Evolutionary conservation across 2,888 invertebrate species (phyloP).

Genomic region (Horisme vitalbata): DNA sequence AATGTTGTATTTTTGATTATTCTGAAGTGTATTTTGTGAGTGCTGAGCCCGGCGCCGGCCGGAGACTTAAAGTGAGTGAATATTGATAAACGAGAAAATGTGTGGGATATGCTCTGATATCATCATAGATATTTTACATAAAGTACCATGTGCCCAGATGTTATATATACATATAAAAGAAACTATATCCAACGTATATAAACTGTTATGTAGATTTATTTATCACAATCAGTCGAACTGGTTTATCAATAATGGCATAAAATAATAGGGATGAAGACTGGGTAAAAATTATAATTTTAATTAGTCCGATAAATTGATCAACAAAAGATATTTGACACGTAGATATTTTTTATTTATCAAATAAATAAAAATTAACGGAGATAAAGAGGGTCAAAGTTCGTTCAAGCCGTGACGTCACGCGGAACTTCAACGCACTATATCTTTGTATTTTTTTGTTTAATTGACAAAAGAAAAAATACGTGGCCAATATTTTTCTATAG

Average conservation of each 20-base stretch:
- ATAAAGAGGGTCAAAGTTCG: too few species aligned
- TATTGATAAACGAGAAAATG: conserved; percentile 33
- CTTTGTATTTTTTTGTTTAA: too few species aligned
- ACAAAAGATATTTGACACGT: too few species aligned
- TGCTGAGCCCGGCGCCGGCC: conserved; percentile 22
- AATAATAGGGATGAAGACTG: too few species aligned
- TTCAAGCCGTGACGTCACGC: too few species aligned
- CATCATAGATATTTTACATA: conserved; percentile 59
- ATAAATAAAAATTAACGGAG: too few species aligned
- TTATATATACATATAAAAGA: conserved; percentile 23
- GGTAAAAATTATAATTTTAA: too few species aligned
- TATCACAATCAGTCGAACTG: conserved; percentile 51
- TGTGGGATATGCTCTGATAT: conserved; percentile 45
- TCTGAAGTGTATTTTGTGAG: conserved; percentile 14
- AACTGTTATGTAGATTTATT: conserved; percentile 40
- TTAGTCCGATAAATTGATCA: too few species aligned
- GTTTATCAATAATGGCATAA: conserved; percentile 48
- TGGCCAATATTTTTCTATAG: too few species aligned
- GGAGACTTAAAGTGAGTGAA: conserved; percentile 40
- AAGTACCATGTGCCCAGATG: conserved; percentile 57
- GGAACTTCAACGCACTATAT: too few species aligned
- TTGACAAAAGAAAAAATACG: too few species aligned
- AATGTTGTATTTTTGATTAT: conserved; percentile 20
- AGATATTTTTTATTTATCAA: too few species aligned
- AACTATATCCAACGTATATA: conserved; percentile 28